Evolutionary conservation across 2,888 invertebrate species (phyloP), one percentile per base, ranked within the genome.

Genomic region (Hirudinaria manillensis): DNA sequence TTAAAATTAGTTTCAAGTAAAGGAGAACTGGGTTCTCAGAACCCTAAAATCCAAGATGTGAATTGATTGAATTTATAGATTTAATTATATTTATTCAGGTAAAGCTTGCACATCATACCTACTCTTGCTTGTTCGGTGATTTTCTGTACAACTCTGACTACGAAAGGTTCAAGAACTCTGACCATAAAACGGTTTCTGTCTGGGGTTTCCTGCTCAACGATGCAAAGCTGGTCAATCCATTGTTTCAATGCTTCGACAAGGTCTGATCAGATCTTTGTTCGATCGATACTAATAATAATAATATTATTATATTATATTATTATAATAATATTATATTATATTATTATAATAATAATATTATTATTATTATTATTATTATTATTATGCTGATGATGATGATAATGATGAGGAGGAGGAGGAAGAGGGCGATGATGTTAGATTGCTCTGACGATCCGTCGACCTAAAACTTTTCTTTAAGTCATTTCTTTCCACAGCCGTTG

Each of bases 121-220:
- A 96, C 87, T 95, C 97, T 77, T 93, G 94, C 86, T 89, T 98
- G 83, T 98, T 95, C 88, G 97, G 97, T 80, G 96, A 95, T 81
- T 98, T 98, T 88, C 89, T 97, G 80, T 94, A 93, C 87, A 96
- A 97, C 80, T 84, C 80, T n/a, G 80, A 79, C 32, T 80, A 78
- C 34, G 84, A 85, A 76, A 79, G 86, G 72, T 56, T 75, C 3
- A 79, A 81, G 24, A 78, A 80, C 38, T 77, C 85, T 13, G 77
- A 80, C 19, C 78, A 81, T 36, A 80, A 82, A 75, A 85, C 88
- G 89, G 89, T 93, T 84, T 92, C 92, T 27, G 92, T 95, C 75
- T 97, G 96, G 96, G 90, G 90, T 76, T 91, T 94, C 84, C 88
- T 96, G 19, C 66, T 61, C 27, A n/a, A 61, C 34, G 21, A 65